These are phyloP conservation scores for Cyanocitta stelleri DNA, from an alignment of 2,113 vertebrate species.

Conservation along the genomic window DNA sequence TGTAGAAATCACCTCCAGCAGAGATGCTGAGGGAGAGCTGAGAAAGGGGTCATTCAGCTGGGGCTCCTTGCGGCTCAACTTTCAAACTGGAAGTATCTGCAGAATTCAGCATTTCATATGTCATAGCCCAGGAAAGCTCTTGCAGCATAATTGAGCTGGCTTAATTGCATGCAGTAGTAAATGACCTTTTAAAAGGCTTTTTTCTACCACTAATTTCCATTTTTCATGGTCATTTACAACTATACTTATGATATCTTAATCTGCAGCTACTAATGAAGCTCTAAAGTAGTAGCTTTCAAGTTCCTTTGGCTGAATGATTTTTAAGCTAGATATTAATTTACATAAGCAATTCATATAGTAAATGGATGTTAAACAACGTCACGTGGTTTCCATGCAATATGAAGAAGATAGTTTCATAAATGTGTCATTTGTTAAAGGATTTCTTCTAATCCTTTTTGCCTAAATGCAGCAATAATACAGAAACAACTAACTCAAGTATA, in stretches of 20 bases:
- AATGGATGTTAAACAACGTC: background rate
- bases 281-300: conserved; percentile 1
- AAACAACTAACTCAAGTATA: background rate
- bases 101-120: background rate
- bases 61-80: background rate
- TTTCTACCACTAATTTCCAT: conserved; percentile 24
- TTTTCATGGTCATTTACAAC: conserved; percentile 23
- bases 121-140: background rate
- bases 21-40: background rate
- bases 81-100: background rate
- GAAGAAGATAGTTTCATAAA: background rate
- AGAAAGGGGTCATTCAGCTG: background rate
- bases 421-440: background rate
- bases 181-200: conserved; percentile 28
- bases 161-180: background rate
- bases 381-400: background rate
- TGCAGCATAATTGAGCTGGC: background rate
- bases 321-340: background rate
- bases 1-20: background rate
- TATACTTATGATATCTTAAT: background rate
- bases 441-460: background rate
- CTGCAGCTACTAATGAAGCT: conserved; percentile 16
- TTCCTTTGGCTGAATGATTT: background rate
- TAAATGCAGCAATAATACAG: background rate
- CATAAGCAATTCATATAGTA: background rate